Evolutionary conservation across 1,140 invertebrate species (phyloP), one percentile per base, ranked within the genome.

Genomic region (Luehdorfia chinensis): DNA sequence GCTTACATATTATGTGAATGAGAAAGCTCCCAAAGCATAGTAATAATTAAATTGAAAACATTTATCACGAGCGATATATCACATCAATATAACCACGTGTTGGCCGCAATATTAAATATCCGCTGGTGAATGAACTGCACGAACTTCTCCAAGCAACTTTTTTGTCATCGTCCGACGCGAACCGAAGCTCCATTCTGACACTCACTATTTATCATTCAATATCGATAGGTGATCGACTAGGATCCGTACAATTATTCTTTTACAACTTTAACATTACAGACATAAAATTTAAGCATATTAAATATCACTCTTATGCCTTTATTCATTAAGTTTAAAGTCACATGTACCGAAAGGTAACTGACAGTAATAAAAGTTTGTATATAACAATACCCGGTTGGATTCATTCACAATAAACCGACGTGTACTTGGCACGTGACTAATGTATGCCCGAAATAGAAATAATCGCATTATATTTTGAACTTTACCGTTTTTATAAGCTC

Each of bases 171-270:
- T 57, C 58, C 15, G 21, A 55, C 46, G 39, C 55, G 65, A 66
- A 57, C 58, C 54, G 59, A n/a, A n/a, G n/a, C 48, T 59, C 45
- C 18, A 51, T 21, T 59, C 50, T 60, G 65, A 73, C 66, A 66
- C 32, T 52, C 47, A 58, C 59, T 61, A 76, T 79, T 76, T 73
- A 76, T 79, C 72, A 79, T 67, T 59, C 47, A 55, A 54, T 76
- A 72, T 75, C 74, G 59, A 76, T 67, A 31, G 32, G 67, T 73
- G 69, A 79, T 79, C 75, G 65, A 64, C 63, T 66, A 59, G 68
- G 44, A n/a, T n/a, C 59, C 50, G 50, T 64, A 65, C 67, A 71
- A 75, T 70, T 75, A 75, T 70, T 46, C 11, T 63, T 52, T 48
- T 54, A 67, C 62, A 63, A 47, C 25, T 47, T 54, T 43, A 13